Evolutionary conservation across 2,797 vertebrate genomes (phyloP), one percentile per base, ranked within the genome.

Genomic region (Scarus forsteni): DNA sequence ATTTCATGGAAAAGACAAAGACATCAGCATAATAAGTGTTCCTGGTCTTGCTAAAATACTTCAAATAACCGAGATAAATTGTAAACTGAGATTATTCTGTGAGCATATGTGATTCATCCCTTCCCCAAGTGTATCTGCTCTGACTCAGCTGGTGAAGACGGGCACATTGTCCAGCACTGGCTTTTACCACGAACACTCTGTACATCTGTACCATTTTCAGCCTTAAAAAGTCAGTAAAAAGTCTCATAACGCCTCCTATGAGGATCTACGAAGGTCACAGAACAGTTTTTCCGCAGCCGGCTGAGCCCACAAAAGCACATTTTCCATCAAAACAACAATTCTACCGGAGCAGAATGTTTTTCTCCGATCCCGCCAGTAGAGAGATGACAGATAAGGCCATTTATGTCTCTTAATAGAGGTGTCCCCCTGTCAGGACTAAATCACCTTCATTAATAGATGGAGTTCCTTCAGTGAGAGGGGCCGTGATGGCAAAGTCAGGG

Each of bases 371-470:
- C 5, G 64, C 63, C 38, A 2, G 65, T 52, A 73, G 83, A 71
- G 35, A 59, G 71, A 80, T 85, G 76, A 84, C 59, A 51, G 87
- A 81, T 83, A 70, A 67, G 83, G 69, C 73, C 83, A 72, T 88
- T 84, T 85, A 60, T 59, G 82, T 49, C 70, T 88, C 79, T 71
- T 89, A 89, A 91, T 92, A 87, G 91, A 91, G 87, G 85, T 71
- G 80, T 90, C 83, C 63, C 61, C 81, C 86, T 79, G 91, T 91
- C 89, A 85, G 61, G 83, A 51, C 87, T 74, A 76, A 89, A 90
- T 88, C 89, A 90, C 87, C 88, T 83, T 86, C 88, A 88, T 89
- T 90, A 92, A 85, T 77, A 77, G 81, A 88, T 76, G 75, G 83
- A 84, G 85, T 54, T 84, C 70, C 78, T 80, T 78, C 75, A 62